Conservation (phyloP, 1,140 invertebrate genomes). For the Drosophila orosa region DNA sequence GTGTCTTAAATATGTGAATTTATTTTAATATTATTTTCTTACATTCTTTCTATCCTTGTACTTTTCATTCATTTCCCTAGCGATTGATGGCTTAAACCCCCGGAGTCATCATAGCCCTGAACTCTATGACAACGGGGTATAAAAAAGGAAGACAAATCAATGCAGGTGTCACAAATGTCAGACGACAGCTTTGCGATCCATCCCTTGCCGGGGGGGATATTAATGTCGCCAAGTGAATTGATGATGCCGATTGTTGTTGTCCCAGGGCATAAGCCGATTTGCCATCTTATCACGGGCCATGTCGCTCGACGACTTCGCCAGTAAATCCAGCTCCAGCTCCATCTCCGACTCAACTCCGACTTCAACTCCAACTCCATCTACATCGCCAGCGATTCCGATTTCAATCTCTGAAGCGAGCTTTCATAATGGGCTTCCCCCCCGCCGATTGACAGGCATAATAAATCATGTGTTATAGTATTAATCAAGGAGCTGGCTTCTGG, state of each 20-base stretch:
- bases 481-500: constrained; percentile 65
- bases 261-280: constrained; percentile 75
- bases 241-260: constrained; percentile 77
- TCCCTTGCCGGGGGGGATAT: constrained; percentile 62
- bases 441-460: constrained; percentile 79
- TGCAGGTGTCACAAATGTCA: constrained; percentile 83
- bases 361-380: constrained; percentile 17
- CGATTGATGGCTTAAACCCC: neutral
- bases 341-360: constrained; percentile 11
- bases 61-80: neutral
- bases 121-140: constrained; percentile 7
- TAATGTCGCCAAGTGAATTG: constrained; percentile 82
- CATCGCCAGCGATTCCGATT: constrained; percentile 41
- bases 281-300: constrained; percentile 75
- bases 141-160: constrained; percentile 78
- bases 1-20: no score
- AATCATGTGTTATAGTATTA: constrained; percentile 82
- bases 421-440: constrained; percentile 73
- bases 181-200: constrained; percentile 69
- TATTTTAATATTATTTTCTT: neutral
- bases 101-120: constrained; percentile 1
- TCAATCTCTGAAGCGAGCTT: constrained; percentile 71
- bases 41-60: neutral
- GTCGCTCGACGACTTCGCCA: constrained; percentile 16
- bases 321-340: constrained; percentile 21